phyloP scores from a whole-genome alignment of 1,140 invertebrate species.

The Rhagoletis zephyria region DNA sequence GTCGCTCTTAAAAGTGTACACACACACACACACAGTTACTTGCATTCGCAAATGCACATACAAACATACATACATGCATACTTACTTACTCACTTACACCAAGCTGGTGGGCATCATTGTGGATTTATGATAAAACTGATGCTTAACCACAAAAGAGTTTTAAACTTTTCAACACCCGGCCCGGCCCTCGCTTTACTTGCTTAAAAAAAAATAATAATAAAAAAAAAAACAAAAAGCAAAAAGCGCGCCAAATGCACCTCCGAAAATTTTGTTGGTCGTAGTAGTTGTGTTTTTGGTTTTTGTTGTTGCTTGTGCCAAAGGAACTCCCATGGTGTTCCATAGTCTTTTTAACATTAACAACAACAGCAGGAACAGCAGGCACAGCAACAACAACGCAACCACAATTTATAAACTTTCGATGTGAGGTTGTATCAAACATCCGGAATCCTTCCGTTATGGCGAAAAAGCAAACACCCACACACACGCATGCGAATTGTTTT shows the following conservation, averaged over 20 bases:
- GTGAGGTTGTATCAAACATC: slow-evolving; percentile 51
- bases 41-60: too few relatives aligned
- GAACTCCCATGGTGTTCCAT: background rate
- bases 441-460: slow-evolving; percentile 47
- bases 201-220: background rate
- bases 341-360: background rate
- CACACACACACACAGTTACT: background rate
- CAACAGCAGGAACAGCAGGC: background rate
- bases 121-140: slow-evolving; percentile 55
- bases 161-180: slow-evolving; percentile 46
- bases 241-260: slow-evolving; percentile 1
- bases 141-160: slow-evolving; percentile 54
- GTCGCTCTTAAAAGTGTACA: background rate
- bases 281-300: background rate
- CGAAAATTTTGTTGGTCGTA: background rate
- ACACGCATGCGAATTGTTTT: background rate
- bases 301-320: background rate
- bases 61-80: background rate
- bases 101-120: slow-evolving; percentile 47
- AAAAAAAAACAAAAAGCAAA: slow-evolving; percentile 1
- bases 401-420: slow-evolving; percentile 51
- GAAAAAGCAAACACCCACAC: background rate
- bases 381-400: slow-evolving; percentile 4
- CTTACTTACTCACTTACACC: background rate
- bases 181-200: background rate